These are phyloP conservation scores for Vidua chalybeata DNA, from an alignment of 2,113 vertebrate species.

Conservation along the genomic window DNA sequence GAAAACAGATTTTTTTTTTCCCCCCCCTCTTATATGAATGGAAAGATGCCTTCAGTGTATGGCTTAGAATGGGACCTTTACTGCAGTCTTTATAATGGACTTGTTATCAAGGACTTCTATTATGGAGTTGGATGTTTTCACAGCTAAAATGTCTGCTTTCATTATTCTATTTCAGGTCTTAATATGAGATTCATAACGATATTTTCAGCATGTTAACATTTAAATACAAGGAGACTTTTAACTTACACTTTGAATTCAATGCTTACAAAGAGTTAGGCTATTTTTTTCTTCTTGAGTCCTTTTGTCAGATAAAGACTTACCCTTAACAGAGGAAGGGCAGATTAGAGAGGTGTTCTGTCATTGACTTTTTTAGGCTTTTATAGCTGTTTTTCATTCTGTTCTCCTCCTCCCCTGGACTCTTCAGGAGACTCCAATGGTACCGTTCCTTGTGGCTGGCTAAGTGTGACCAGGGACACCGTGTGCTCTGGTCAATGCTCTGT, in stretches of 20 bases:
- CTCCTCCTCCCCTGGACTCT: not conserved
- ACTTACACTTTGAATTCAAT: not conserved
- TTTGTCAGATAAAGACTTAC: not conserved
- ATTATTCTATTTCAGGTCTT: not conserved
- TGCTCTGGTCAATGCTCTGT: not conserved
- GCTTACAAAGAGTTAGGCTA: not conserved
- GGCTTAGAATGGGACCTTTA: not conserved
- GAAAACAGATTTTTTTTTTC: not conserved
- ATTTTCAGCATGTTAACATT: not conserved
- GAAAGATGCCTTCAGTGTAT: not conserved
- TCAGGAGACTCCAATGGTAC: not conserved
- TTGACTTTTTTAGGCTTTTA: rapidly evolving
- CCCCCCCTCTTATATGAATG: rapidly evolving
- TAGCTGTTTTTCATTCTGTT: not conserved
- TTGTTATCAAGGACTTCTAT: not conserved
- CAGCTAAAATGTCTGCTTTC: not conserved
- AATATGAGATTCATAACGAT: not conserved
- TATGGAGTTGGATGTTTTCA: not conserved
- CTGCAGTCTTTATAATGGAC: not conserved
- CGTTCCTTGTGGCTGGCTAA: not conserved
- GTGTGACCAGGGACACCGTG: not conserved
- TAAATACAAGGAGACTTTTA: not conserved
- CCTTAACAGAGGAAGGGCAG: not conserved
- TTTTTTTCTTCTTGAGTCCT: not conserved
- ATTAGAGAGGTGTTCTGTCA: not conserved